These are phyloP conservation scores for Crenuchus spilurus DNA, from an alignment of 2,797 vertebrate species.

Conservation along the genomic window DNA sequence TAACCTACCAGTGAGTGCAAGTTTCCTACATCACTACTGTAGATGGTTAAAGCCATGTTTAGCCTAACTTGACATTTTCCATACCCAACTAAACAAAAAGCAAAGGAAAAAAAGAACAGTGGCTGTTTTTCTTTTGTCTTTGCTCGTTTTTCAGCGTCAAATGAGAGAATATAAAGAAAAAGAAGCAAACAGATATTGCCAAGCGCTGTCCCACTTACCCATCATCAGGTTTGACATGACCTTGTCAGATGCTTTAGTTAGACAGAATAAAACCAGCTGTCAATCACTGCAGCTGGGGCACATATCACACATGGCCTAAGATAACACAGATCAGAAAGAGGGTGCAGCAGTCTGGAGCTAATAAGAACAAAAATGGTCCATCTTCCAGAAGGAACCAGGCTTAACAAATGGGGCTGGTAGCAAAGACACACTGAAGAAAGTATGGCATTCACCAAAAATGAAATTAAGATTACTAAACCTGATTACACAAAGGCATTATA, in stretches of 20 bases:
- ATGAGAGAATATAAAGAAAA: constrained; percentile 19
- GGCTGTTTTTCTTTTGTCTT: not conserved
- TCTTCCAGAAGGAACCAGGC: not conserved
- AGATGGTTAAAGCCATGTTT: no score
- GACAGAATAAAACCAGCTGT: constrained; percentile 66
- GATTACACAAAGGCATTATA: no score
- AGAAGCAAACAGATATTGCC: constrained; percentile 56
- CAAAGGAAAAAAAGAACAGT: constrained; percentile 2
- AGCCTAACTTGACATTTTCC: no score
- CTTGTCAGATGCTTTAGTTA: constrained; percentile 70
- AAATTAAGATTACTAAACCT: no score
- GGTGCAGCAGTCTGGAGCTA: constrained; percentile 28
- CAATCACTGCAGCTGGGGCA: constrained; percentile 57
- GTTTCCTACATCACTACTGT: no score
- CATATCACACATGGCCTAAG: constrained; percentile 30
- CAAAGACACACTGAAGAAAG: not conserved
- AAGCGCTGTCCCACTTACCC: constrained; percentile 58
- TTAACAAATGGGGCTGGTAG: not conserved
- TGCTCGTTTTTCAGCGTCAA: constrained; percentile 27
- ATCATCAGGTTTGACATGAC: constrained; percentile 67
- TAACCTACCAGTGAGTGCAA: no score
- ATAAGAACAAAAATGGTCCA: constrained; percentile 13
- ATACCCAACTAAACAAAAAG: no score
- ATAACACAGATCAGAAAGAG: constrained; percentile 37
- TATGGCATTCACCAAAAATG: no score